These are phyloP conservation scores for Hapalemur alaotrensis DNA, from an alignment of 2,797 vertebrate genomes.

Conservation along the genomic window DNA sequence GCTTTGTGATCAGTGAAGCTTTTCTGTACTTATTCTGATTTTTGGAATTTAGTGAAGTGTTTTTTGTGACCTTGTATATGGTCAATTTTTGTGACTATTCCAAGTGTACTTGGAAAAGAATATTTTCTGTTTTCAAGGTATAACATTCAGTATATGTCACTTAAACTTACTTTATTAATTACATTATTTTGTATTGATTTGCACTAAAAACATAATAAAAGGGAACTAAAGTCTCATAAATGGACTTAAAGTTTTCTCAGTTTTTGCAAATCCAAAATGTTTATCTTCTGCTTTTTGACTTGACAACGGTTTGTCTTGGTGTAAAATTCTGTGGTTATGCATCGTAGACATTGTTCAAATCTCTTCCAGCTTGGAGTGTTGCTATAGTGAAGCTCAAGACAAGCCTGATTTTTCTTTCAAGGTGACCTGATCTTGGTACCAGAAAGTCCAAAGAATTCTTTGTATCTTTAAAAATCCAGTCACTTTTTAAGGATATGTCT, in stretches of 20 bases:
- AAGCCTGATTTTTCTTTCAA: background rate
- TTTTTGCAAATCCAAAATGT: background rate
- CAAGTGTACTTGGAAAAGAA: background rate
- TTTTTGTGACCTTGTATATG: background rate
- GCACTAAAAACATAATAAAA: background rate
- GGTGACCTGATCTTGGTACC: background rate
- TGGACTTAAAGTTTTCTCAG: background rate
- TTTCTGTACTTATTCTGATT: background rate
- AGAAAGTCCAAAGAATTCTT: background rate
- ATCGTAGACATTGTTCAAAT: background rate
- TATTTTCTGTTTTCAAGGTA: background rate
- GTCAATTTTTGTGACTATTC: background rate
- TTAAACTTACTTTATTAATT: slow-evolving; percentile 20
- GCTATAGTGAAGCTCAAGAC: background rate
- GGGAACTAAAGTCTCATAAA: background rate
- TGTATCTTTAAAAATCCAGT: background rate
- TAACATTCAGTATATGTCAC: background rate
- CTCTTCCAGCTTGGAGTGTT: background rate
- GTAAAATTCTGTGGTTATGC: background rate
- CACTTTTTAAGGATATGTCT: background rate
- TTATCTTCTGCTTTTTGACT: background rate
- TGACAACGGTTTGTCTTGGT: background rate
- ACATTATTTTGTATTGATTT: background rate
- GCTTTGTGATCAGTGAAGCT: background rate
- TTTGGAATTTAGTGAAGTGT: background rate